phyloP scores from a whole-genome alignment of 2,797 vertebrate species.

The Peromyscus attwateri region DNA sequence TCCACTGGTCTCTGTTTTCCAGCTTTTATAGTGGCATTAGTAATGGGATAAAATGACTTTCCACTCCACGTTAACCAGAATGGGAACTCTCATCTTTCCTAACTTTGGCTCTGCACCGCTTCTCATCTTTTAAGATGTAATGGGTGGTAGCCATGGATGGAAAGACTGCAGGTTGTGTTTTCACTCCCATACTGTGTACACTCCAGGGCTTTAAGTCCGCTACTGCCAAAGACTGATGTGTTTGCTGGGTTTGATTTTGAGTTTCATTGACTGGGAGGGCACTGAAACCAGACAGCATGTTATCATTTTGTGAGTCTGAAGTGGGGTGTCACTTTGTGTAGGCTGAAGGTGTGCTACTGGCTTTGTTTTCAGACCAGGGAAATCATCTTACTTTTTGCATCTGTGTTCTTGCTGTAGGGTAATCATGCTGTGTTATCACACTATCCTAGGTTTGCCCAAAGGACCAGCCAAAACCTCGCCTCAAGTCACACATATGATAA shows the following conservation, averaged over 20 bases:
- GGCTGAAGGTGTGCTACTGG: background rate
- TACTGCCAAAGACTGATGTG: background rate
- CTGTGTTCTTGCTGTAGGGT: conserved; percentile 77
- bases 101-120: background rate
- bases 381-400: conserved; percentile 63
- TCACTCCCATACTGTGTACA: background rate
- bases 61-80: background rate
- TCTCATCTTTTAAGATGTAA: background rate
- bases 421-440: conserved; percentile 80
- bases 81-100: background rate
- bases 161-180: background rate
- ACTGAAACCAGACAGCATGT: background rate
- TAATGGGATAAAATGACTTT: background rate
- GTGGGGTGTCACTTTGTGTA: background rate
- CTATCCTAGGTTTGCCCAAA: conserved; percentile 87
- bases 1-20: background rate
- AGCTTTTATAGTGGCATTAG: background rate
- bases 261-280: background rate
- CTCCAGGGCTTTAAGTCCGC: background rate
- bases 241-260: background rate
- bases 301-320: background rate
- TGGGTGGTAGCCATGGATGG: background rate
- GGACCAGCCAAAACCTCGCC: conserved; percentile 72
- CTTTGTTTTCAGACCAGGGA: conserved; percentile 52
- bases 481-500: conserved; percentile 82